Evolutionary conservation across 92 coral and sea anemone genomes (phyloP), one percentile per base, ranked within the genome.

Genomic region (Umimayanthus chanpuru): DNA sequence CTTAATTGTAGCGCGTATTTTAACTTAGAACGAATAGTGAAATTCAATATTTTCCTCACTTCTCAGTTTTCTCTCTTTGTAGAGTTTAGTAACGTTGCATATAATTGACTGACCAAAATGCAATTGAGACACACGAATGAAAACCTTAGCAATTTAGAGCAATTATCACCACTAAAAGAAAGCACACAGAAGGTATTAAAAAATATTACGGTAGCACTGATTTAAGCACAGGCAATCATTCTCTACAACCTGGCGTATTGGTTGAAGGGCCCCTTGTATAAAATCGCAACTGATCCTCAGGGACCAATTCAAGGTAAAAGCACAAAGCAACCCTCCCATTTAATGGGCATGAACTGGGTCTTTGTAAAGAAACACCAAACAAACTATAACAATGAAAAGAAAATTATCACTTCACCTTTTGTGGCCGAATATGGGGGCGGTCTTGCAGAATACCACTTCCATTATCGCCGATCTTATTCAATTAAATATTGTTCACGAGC

Each of bases 391-490:
- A 67, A 68, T 67, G 78, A 83, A 83, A 83, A 47, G 87, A 83
- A 72, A 70, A 47, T 83, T 83, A 47, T 83, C 87, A 70, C 87
- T 26, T 83, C 58, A 47, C 41, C 18, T 36, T 70, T 83, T 83
- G 78, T 68, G 4, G 28, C 39, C 32, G 65, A 44, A 83, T 83
- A 30, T 70, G 39, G 61, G 86, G 87, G 87, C 65, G 79, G 87
- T 25, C 65, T 12, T 36, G 16, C 87, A 32, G 77, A 83, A 83
- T 66, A 50, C 77, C 41, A 70, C 86, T 39, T 0, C 87, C 76
- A 83, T 83, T 67, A 70, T 67, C 87, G 26, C 78, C 87, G 78
- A 83, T 83, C 71, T 83, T 70, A 70, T 83, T 83, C 87, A 83
- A 70, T 68, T 68, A 30, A 83, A 70, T 83, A 83, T 83, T 83